Evolutionary conservation across 2,888 invertebrate genomes (phyloP).

Genomic region (Mantis religiosa): DNA sequence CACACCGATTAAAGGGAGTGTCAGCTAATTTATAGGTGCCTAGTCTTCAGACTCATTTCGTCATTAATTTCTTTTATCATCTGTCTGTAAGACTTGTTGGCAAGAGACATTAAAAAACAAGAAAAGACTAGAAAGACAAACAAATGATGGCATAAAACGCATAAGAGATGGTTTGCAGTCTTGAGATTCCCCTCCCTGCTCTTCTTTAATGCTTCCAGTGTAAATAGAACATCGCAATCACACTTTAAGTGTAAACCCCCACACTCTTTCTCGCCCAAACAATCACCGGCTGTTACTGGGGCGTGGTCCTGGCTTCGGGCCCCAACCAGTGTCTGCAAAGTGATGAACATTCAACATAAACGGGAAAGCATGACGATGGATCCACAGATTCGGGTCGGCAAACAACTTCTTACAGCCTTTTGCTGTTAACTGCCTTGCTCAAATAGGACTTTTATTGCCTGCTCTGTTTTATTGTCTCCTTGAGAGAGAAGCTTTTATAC

Average conservation of each 20-base stretch:
- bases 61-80: neutral
- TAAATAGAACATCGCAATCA: neutral
- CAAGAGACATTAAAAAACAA: neutral
- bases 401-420: neutral
- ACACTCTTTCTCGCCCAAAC: neutral
- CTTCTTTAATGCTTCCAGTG: neutral
- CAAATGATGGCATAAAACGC: neutral
- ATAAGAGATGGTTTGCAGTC: neutral
- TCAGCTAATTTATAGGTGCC: neutral
- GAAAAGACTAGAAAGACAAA: neutral
- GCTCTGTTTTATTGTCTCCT: neutral
- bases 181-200: neutral
- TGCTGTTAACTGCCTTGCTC: neutral
- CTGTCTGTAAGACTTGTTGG: neutral
- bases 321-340: neutral
- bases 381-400: neutral
- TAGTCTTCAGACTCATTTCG: neutral
- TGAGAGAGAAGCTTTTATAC: neutral
- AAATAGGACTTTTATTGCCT: neutral
- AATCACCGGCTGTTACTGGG: neutral
- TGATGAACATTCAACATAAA: neutral
- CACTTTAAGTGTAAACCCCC: neutral
- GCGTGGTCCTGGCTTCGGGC: neutral
- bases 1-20: neutral
- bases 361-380: neutral